These are phyloP conservation scores for Sus scrofa DNA, from an alignment of 2,113 vertebrate genomes.

Conservation along the genomic window T2T-Sscrofa CM000819.6:110550001-110550500, in stretches of 20 bases:
- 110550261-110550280: neutral
- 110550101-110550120: neutral
- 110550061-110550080: neutral
- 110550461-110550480: neutral
- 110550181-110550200: neutral
- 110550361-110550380: neutral
- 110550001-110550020: neutral
- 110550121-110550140: neutral
- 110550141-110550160: neutral
- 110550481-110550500: neutral
- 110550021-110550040: neutral
- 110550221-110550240: neutral
- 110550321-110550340: neutral
- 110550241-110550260: neutral
- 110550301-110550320: neutral
- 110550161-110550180: neutral
- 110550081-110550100: neutral
- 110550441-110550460: neutral
- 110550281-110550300: neutral
- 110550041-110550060: neutral
- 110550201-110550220: neutral
- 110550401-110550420: too few relatives aligned
- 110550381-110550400: neutral
- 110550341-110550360: neutral
- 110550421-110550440: neutral